These are phyloP conservation scores for Drosophila tropicalis DNA, from an alignment of 1,140 invertebrate species.

Conservation along the genomic window DNA sequence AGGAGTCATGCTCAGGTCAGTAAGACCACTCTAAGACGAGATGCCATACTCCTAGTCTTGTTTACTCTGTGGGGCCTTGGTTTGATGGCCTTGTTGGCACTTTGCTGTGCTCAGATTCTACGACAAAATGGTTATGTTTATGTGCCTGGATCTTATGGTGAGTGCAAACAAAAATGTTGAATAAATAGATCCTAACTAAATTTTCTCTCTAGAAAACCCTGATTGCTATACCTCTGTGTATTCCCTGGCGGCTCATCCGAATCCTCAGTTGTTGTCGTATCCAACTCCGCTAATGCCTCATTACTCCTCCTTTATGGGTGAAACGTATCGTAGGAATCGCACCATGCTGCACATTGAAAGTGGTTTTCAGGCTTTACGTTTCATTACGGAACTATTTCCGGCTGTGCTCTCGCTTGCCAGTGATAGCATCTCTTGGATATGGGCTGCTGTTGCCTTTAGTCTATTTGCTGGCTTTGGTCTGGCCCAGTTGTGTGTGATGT, in stretches of 20 bases:
- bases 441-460: slow-evolving; percentile 94
- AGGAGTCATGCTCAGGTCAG: slow-evolving; percentile 85
- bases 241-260: slow-evolving; percentile 82
- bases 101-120: slow-evolving; percentile 91
- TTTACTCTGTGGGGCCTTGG: slow-evolving; percentile 90
- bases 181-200: background rate
- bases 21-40: slow-evolving; percentile 88
- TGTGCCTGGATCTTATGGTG: slow-evolving; percentile 93
- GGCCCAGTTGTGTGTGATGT: slow-evolving; percentile 89
- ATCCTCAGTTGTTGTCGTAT: slow-evolving; percentile 81
- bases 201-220: slow-evolving; percentile 86
- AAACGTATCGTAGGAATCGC: slow-evolving; percentile 80
- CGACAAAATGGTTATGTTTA: slow-evolving; percentile 89
- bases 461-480: slow-evolving; percentile 93
- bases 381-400: slow-evolving; percentile 93
- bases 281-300: slow-evolving; percentile 72
- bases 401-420: slow-evolving; percentile 89
- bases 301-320: slow-evolving; percentile 77
- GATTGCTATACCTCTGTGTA: slow-evolving; percentile 87
- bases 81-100: slow-evolving; percentile 90
- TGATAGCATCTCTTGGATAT: slow-evolving; percentile 85
- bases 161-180: slow-evolving; percentile 61
- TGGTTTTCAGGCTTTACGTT: slow-evolving; percentile 90
- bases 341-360: slow-evolving; percentile 84
- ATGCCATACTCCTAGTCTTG: slow-evolving; percentile 91